These are phyloP conservation scores for Melanocharis versteri DNA, from an alignment of 2,113 vertebrate species.

Conservation along the genomic window DNA sequence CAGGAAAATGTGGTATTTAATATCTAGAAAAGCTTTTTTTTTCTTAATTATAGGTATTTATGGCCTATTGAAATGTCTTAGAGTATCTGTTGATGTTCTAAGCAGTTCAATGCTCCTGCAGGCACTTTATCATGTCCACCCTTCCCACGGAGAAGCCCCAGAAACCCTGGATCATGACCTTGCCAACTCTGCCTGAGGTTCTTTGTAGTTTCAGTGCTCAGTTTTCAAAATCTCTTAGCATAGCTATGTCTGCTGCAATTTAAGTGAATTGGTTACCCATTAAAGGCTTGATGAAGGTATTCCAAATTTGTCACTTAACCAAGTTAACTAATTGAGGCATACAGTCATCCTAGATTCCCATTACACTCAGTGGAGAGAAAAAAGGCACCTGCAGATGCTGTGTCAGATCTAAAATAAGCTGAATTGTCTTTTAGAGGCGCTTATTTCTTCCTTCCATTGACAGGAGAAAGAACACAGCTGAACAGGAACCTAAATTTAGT, in stretches of 20 bases:
- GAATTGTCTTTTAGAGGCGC: slow-evolving; percentile 54
- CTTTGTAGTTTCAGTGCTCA: background rate
- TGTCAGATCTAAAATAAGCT: slow-evolving; percentile 53
- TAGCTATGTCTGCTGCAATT: background rate
- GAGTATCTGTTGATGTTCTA: background rate
- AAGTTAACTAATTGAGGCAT: background rate
- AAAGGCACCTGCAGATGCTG: slow-evolving; percentile 25
- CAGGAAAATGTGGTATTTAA: rapidly evolving
- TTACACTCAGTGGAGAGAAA: background rate
- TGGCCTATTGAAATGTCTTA: background rate
- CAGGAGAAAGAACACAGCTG: slow-evolving; percentile 38
- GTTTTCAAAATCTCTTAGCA: background rate
- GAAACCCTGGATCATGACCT: background rate
- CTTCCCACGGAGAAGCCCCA: background rate
- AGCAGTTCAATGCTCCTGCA: background rate
- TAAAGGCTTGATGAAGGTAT: background rate
- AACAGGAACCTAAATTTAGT: slow-evolving; percentile 53
- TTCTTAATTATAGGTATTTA: background rate
- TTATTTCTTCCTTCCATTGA: slow-evolving; percentile 48
- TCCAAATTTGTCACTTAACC: background rate
- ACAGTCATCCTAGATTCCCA: background rate
- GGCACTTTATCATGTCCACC: background rate
- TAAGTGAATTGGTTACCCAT: background rate
- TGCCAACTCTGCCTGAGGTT: background rate
- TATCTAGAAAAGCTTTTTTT: background rate